Base-by-base conservation (phyloP, 1,140 invertebrate species). In the Drosophila burlai region DNA sequence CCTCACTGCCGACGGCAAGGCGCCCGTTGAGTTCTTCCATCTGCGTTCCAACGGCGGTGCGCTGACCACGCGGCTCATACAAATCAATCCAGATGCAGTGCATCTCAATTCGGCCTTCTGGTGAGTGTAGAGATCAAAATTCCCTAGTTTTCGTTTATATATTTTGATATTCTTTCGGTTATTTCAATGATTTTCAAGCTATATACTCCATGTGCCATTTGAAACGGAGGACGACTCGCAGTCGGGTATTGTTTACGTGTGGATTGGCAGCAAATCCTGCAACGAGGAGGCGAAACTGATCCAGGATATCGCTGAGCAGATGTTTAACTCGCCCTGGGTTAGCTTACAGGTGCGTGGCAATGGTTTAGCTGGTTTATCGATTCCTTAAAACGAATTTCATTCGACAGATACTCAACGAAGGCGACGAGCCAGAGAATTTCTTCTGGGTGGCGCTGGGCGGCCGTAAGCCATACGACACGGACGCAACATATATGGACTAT, bases 381-480 rank as follows among this genome's bases (percentile, higher is more conserved):
- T 26, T n/a, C 0, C 15, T 49, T n/a, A 49, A 49, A 10, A 9
- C 15, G 10, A 13, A 16, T 49, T 10, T 16, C 24, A 24, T 26
- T 24, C 24, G 24, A 4, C 21, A 97, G 94, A 96, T 98, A 16
- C 93, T 99, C 49, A 97, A 97, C 80, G 99, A 99, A 95, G 98
- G 99, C 36, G 97, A 99, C 92, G 99, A 99, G 93, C 98, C 99
- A 4, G 98, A 99, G 91, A 99, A 99, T 92, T 99, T 99, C 94
- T 99, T 99, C 93, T 99, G 99, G 99, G 96, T 99, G 47, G 98
- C 96, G 26, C 94, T 99, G 13, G 98, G 98, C 61, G 98, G 98
- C 1, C 96, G 96, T 76, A 99, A 99, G 93, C 95, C 96, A 0
- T 99, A 99, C 93, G 98, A 99, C 26, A 95, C 95, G 55, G 96